Percentiles rank a stretch among this genome's conserved stretches.
phyloP scores from a whole-genome alignment of 2,888 invertebrate genomes.

The Didymodactylos carnosus region DNA sequence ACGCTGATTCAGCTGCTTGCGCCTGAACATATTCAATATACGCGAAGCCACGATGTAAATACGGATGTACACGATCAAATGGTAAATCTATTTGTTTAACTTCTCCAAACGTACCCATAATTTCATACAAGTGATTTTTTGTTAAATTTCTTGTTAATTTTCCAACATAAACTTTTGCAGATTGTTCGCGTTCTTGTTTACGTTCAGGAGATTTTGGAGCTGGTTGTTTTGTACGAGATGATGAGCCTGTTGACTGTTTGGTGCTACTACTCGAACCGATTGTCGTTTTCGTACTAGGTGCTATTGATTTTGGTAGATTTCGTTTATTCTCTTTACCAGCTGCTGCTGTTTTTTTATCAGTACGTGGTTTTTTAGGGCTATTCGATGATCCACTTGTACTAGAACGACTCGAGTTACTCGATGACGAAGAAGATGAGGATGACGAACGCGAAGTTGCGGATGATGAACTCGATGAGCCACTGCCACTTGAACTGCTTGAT shows the following conservation, averaged over 20 bases:
- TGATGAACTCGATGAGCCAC: background rate
- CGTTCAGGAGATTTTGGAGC: no score
- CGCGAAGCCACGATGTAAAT: slow-evolving; percentile 51
- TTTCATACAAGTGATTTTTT: slow-evolving; percentile 38
- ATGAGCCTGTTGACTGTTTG: background rate
- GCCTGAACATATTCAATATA: slow-evolving; percentile 80
- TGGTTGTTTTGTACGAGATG: background rate
- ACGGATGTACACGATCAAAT: slow-evolving; percentile 62
- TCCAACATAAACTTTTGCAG: slow-evolving; percentile 71
- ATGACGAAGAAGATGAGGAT: background rate
- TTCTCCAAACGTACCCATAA: slow-evolving; percentile 37
- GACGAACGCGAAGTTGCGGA: background rate
- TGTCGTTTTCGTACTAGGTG: background rate
- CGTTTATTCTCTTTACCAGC: background rate
- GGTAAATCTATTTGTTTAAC: slow-evolving; percentile 75
- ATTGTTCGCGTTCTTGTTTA: slow-evolving; percentile 4
- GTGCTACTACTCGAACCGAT: no score
- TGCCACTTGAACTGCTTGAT: background rate
- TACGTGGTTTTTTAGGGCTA: background rate
- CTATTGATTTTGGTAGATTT: background rate
- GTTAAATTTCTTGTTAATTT: slow-evolving; percentile 74
- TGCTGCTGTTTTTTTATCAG: background rate
- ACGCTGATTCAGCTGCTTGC: slow-evolving; percentile 89
- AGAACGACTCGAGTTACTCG: background rate
- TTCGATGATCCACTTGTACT: background rate